phyloP scores from a whole-genome alignment of 2,888 invertebrate species.

The Drosophila rellima region DNA sequence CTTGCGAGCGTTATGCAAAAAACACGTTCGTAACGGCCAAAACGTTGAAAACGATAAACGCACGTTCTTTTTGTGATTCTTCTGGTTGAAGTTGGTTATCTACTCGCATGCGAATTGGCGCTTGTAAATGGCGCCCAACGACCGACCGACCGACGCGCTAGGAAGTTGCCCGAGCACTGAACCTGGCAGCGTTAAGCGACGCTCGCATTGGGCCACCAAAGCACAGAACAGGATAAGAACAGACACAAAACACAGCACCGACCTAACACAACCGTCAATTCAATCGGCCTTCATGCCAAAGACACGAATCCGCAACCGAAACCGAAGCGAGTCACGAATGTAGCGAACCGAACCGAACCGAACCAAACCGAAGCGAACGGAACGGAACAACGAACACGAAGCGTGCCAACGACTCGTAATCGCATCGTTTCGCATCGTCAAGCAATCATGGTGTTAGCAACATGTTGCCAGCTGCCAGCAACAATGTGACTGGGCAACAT shows the following conservation, averaged over 20 bases:
- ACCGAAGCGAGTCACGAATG: conserved; percentile 11
- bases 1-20: conserved; percentile 29
- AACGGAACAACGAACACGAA: conserved; percentile 6
- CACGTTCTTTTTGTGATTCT: conserved; percentile 25
- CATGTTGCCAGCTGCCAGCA: conserved; percentile 21
- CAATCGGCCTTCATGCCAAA: conserved; percentile 37
- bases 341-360: conserved; percentile 7
- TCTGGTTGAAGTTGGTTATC: conserved; percentile 6
- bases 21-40: conserved; percentile 36
- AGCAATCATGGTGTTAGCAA: conserved; percentile 14
- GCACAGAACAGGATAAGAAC: conserved; percentile 10
- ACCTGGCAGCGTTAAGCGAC: conserved; percentile 61
- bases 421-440: conserved; percentile 27
- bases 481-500: conserved; percentile 43
- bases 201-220: conserved; percentile 67
- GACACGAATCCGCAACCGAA: neutral
- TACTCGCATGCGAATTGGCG: no score
- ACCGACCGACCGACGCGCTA: conserved; percentile 85
- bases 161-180: conserved; percentile 86
- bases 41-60: conserved; percentile 28
- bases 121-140: conserved; percentile 23
- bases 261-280: conserved; percentile 51
- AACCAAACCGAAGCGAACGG: neutral
- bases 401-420: conserved; percentile 17
- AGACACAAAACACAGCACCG: conserved; percentile 13